phyloP scores from a whole-genome alignment of 2,888 invertebrate genomes.

The Tryphoninae sp. region DNA sequence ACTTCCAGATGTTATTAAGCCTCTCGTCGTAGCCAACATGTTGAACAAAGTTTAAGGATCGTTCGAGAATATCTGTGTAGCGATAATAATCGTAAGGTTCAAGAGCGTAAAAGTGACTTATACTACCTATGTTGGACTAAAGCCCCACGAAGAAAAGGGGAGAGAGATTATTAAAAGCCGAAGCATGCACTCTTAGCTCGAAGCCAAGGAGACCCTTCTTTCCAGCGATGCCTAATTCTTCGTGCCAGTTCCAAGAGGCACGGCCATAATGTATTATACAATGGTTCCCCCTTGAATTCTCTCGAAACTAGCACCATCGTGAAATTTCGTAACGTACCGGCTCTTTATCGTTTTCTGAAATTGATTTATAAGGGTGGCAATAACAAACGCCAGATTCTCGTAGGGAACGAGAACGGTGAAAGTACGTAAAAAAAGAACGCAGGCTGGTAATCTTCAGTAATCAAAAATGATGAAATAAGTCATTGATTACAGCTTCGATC shows the following conservation, averaged over 20 bases:
- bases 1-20: conserved; percentile 53
- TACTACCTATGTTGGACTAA: conserved; percentile 4
- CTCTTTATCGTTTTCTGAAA: conserved; percentile 42
- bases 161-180: conserved; percentile 50
- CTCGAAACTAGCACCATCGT: conserved; percentile 15
- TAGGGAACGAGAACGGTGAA: conserved; percentile 7
- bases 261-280: neutral
- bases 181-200: conserved; percentile 4
- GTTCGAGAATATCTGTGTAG: conserved; percentile 53
- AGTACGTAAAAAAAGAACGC: conserved; percentile 1
- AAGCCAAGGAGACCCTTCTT: conserved; percentile 7
- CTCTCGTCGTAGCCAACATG: conserved; percentile 11
- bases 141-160: conserved; percentile 18
- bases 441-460: conserved; percentile 18
- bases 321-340: conserved; percentile 36
- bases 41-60: conserved; percentile 54
- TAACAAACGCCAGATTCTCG: conserved; percentile 19
- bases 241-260: conserved; percentile 18
- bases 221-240: conserved; percentile 44
- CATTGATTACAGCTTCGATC: neutral
- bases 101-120: conserved; percentile 47
- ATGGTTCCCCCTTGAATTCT: conserved; percentile 1
- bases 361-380: conserved; percentile 41
- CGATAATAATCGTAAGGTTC: conserved; percentile 51
- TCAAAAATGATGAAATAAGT: conserved; percentile 15